Percentiles rank a stretch among this genome's conserved stretches.
These are phyloP conservation scores for Ormyrus pomaceus DNA, from an alignment of 2,888 invertebrate genomes.

Conservation along the genomic window DNA sequence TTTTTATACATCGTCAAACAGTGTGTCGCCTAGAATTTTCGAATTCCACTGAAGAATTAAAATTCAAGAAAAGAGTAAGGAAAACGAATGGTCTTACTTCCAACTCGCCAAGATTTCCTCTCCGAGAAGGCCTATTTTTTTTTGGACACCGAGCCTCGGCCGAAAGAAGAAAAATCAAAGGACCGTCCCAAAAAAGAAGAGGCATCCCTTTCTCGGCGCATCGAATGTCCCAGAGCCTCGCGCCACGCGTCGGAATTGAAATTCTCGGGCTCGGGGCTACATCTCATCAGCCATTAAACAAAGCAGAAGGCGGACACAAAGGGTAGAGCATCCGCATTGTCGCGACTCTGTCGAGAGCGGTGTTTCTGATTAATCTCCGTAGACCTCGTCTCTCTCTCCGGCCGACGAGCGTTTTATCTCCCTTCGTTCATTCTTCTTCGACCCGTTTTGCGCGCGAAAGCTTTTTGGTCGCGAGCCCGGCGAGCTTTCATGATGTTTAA, in stretches of 20 bases:
- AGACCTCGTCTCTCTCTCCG: not conserved
- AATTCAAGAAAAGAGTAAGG: no score
- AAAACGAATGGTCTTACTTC: no score
- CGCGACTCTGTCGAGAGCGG: slow-evolving; percentile 62
- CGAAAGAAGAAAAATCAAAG: no score
- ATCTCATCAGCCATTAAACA: slow-evolving; percentile 74
- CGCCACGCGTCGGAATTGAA: slow-evolving; percentile 3
- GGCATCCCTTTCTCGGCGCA: no score
- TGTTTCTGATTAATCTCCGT: slow-evolving; percentile 71
- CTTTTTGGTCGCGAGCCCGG: slow-evolving; percentile 1
- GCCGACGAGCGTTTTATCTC: slow-evolving; percentile 36
- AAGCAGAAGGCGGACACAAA: slow-evolving; percentile 69
- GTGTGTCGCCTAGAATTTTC: no score
- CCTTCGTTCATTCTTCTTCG: slow-evolving; percentile 30
- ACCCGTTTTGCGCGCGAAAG: slow-evolving; percentile 14
- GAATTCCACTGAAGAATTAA: no score
- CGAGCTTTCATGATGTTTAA: slow-evolving; percentile 3
- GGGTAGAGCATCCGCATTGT: slow-evolving; percentile 66
- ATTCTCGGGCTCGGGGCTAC: slow-evolving; percentile 60
- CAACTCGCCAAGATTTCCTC: no score
- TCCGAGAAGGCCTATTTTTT: no score
- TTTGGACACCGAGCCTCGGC: no score
- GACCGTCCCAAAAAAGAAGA: no score
- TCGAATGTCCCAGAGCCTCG: not conserved
- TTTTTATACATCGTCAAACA: no score